A percentile compares a stretch with the other conserved stretches of the same genome.
Evolutionary conservation across 2,113 vertebrate species (phyloP).

Genomic region (Tapirus terrestris): DNA sequence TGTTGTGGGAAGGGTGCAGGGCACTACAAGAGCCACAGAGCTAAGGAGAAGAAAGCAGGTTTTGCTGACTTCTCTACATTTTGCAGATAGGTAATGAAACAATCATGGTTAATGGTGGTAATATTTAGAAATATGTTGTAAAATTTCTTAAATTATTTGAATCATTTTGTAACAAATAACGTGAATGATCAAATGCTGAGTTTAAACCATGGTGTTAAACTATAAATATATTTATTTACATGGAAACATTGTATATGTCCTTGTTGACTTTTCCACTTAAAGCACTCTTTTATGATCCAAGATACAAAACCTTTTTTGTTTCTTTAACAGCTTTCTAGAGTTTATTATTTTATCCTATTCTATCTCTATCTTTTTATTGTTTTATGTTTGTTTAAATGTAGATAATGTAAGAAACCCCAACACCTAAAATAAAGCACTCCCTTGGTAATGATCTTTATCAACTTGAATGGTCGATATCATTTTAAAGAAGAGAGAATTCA

Average conservation of each 20-base stretch:
- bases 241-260: background rate
- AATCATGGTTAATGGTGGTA: background rate
- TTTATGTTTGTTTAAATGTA: slow-evolving; percentile 14
- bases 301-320: background rate
- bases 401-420: background rate
- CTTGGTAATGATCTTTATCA: background rate
- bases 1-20: background rate
- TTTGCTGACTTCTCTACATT: background rate
- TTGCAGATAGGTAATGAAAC: background rate
- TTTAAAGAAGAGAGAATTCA: slow-evolving; percentile 30
- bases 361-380: background rate
- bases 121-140: background rate
- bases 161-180: background rate
- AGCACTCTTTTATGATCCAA: background rate
- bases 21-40: background rate
- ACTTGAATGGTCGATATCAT: slow-evolving; percentile 1
- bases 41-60: background rate
- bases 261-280: slow-evolving; percentile 44
- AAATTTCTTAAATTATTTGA: slow-evolving; percentile 55
- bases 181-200: background rate
- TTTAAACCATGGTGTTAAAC: slow-evolving; percentile 32
- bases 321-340: background rate
- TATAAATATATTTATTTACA: slow-evolving; percentile 63
- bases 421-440: background rate
- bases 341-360: background rate